Conservation (phyloP, 2,113 vertebrate species). For the Calidris pugnax region DNA sequence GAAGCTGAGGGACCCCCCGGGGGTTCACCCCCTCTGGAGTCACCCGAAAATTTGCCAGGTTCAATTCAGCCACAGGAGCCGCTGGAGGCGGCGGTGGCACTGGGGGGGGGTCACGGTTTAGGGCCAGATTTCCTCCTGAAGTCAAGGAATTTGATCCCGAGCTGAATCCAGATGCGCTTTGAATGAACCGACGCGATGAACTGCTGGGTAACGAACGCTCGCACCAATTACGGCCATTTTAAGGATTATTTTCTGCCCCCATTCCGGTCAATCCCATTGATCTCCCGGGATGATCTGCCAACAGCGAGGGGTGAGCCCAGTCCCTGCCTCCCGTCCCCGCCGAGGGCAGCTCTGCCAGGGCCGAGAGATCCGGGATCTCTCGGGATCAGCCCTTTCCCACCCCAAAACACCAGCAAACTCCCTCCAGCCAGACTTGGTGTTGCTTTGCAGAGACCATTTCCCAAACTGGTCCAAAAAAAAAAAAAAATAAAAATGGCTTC, state of each 20-base stretch:
- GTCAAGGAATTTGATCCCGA: background rate
- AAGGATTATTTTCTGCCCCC: background rate
- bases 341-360: background rate
- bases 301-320: background rate
- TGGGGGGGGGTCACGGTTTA: background rate
- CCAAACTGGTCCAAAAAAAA: background rate
- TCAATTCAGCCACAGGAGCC: background rate
- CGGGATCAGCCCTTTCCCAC: background rate
- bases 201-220: background rate
- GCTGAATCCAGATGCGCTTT: background rate
- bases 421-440: accelerated
- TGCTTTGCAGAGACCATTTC: background rate
- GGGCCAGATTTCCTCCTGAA: background rate
- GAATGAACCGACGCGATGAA: accelerated
- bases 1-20: background rate
- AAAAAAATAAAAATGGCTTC: background rate
- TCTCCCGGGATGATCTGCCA: background rate
- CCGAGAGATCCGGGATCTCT: no score
- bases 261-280: accelerated
- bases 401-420: background rate
- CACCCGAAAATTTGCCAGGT: background rate
- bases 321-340: background rate
- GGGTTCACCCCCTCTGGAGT: background rate
- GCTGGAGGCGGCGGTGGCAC: background rate
- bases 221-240: accelerated